Evolutionary conservation across 2,113 vertebrate species (phyloP), one percentile per base, ranked within the genome.

Genomic region (Mastomys natalensis): DNA sequence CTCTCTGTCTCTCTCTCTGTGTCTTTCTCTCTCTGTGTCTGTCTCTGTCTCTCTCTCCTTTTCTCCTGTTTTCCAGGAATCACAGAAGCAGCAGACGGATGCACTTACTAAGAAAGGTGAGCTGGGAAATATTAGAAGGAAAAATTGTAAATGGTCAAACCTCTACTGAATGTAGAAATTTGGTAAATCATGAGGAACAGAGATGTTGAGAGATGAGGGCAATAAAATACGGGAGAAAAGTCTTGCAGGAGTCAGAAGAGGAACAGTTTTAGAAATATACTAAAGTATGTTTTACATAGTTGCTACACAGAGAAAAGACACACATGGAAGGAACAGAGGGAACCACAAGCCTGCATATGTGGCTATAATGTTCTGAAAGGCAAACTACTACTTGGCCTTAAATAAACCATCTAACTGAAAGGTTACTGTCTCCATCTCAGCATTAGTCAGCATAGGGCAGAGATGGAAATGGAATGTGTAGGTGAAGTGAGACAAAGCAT

Each of bases 331-430:
- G 37, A 45, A 21, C 3, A 73, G 5, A 66, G 90, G 82, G 12
- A 55, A 53, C 64, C 53, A n/a, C 31, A 74, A 53, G 2, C 2
- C 22, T 48, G 4, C 64, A 76, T 48, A 93, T 9, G 74, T 89
- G 16, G 34, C 2, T 5, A 1, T 10, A 96, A 95, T 70, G 0
- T 16, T 89, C 91, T 97, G 3, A n/a, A 86, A 58, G 92, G 84
- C 10, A 98, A 96, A 87, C 51, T 21, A 82, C 6, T 62, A 60
- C 94, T 95, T 62, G 87, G 22, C 5, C 26, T 95, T 10, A 64
- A 51, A 95, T 48, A 88, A 86, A 90, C 94, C 43, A 70, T 80
- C 4, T 48, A 53, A 53, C 60, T 66, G 68, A 45, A 72, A 94
- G 58, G 73, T 26, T 78, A 24, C 7, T 91, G 74, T 95, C 95